Percentiles rank a stretch among this genome's conserved stretches.
Evolutionary conservation across 2,888 invertebrate genomes (phyloP).

Genomic region (Euplagia quadripunctaria): DNA sequence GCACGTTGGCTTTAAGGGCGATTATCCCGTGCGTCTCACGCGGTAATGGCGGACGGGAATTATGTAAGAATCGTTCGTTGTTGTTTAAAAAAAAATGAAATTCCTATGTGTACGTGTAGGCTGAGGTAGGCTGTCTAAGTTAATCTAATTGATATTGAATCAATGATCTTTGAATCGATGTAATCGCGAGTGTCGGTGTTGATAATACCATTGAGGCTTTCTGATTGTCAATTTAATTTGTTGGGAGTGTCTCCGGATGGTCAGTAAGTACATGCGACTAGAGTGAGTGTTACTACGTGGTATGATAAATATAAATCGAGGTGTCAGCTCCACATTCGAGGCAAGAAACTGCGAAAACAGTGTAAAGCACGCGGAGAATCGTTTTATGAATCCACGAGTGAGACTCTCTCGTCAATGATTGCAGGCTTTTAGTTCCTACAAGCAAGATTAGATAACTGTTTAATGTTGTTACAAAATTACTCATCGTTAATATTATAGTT

Average conservation of each 20-base stretch:
- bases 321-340: slow-evolving; percentile 40
- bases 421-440: not conserved
- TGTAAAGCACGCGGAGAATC: slow-evolving; percentile 30
- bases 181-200: slow-evolving; percentile 66
- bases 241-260: slow-evolving; percentile 67
- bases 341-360: slow-evolving; percentile 34
- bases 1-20: slow-evolving; percentile 72
- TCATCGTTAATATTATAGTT: not conserved
- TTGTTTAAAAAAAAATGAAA: slow-evolving; percentile 67
- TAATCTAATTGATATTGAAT: slow-evolving; percentile 37
- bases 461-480: not conserved
- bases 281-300: slow-evolving; percentile 52
- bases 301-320: slow-evolving; percentile 79
- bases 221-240: slow-evolving; percentile 42
- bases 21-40: slow-evolving; percentile 70
- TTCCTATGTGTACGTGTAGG: slow-evolving; percentile 50
- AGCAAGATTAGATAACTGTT: not conserved
- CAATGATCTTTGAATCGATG: slow-evolving; percentile 38
- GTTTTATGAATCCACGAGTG: slow-evolving; percentile 32
- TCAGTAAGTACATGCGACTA: slow-evolving; percentile 76
- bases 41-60: slow-evolving; percentile 79
- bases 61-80: slow-evolving; percentile 83
- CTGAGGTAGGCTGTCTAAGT: slow-evolving; percentile 27
- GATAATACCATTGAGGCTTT: slow-evolving; percentile 37
- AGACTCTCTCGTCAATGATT: slow-evolving; percentile 26